Conservation (phyloP, 2,797 vertebrate genomes). For the Manis javanica region DNA sequence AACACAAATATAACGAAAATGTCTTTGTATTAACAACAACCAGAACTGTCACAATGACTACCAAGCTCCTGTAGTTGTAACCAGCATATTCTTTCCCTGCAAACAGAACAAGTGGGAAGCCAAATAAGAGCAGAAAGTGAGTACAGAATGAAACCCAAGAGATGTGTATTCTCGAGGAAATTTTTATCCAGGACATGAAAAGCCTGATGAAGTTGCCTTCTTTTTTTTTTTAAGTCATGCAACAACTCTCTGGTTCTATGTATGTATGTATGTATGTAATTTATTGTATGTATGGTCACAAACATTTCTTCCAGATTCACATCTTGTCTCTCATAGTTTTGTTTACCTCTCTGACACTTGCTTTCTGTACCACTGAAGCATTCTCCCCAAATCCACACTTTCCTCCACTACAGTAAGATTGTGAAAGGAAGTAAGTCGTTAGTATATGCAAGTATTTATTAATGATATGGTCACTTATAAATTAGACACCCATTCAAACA, state of each 20-base stretch:
- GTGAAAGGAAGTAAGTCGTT: background rate
- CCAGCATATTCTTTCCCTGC: background rate
- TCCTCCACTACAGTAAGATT: background rate
- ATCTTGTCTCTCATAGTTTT: background rate
- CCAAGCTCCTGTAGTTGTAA: background rate
- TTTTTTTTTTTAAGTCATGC: background rate
- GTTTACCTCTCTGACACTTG: background rate
- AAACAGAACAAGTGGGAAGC: background rate
- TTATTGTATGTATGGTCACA: background rate
- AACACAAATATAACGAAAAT: background rate
- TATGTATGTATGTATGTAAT: background rate
- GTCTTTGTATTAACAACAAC: slow-evolving; percentile 1
- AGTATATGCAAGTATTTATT: background rate
- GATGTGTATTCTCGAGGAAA: background rate
- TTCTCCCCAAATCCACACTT: background rate
- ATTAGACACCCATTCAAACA: background rate
- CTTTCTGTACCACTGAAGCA: background rate
- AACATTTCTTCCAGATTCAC: background rate
- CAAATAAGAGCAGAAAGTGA: background rate
- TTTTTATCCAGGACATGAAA: background rate
- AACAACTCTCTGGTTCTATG: background rate
- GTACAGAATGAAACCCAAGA: background rate
- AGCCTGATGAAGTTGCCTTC: background rate
- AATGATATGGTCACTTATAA: background rate
- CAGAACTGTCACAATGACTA: background rate